These are phyloP conservation scores for Brachymystax lenok DNA, from an alignment of 2,797 vertebrate species.

Conservation along the genomic window DNA sequence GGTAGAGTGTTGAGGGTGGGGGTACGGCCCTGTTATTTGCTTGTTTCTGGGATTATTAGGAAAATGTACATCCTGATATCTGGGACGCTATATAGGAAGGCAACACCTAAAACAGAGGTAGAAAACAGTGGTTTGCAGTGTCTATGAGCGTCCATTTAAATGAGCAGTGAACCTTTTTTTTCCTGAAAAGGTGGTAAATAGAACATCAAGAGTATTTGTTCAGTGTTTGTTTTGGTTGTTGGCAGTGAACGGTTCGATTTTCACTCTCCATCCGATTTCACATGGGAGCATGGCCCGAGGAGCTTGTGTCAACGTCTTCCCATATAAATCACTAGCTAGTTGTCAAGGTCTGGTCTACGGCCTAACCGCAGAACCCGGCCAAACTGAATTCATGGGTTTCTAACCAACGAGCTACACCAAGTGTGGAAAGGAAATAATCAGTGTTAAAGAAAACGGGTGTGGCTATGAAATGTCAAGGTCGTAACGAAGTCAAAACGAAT, in stretches of 20 bases:
- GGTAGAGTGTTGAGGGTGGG: constrained; percentile 30
- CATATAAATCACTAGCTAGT: constrained; percentile 42
- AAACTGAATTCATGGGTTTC: constrained; percentile 20
- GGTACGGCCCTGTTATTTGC: too few species aligned
- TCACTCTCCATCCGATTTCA: constrained; percentile 56
- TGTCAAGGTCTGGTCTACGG: neutral
- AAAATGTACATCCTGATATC: constrained; percentile 49
- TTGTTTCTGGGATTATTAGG: constrained; percentile 39
- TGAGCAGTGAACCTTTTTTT: constrained; percentile 46
- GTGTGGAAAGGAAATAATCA: constrained; percentile 12
- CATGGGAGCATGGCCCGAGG: constrained; percentile 38
- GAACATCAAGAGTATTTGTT: constrained; percentile 35
- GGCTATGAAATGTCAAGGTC: constrained; percentile 17
- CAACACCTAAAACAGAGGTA: constrained; percentile 61
- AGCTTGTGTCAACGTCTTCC: constrained; percentile 40
- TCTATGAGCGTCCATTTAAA: constrained; percentile 59
- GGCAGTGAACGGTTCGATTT: constrained; percentile 15
- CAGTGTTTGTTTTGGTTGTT: neutral
- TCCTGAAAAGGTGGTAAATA: constrained; percentile 35
- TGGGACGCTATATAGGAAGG: neutral
- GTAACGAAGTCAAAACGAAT: constrained; percentile 16
- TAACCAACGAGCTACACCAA: constrained; percentile 9
- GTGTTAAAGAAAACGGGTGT: neutral
- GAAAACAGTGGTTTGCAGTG: constrained; percentile 49
- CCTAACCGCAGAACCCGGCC: constrained; percentile 18